Evolutionary conservation across 2,797 vertebrate species (phyloP), one percentile per base, ranked within the genome.

Genomic region (Podarcis siculus): DNA sequence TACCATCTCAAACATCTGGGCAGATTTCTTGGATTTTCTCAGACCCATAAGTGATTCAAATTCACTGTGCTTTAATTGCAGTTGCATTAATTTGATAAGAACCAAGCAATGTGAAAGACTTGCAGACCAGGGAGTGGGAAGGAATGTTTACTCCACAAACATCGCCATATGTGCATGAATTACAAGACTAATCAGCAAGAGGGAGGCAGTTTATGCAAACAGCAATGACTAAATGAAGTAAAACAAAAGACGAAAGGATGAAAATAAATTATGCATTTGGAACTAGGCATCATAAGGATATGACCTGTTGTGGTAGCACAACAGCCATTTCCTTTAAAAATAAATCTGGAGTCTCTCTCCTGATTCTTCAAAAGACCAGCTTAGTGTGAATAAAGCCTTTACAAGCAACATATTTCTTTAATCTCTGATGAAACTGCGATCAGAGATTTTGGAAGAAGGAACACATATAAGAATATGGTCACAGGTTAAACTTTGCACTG

Each of bases 81-180:
- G 86, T 89, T 92, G 92, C 89, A 90, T 91, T 87, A 86, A 94
- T 95, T 95, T 94, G 93, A 94, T 95, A 95, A 96, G 93, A 95
- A 95, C 89, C 88, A 93, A 94, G 89, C 88, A 95, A 95, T 94
- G 89, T 83, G 89, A 93, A 96, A 95, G 91, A 89, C 85, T 90
- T 86, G 58, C 90, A 93, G 93, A 92, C 91, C 91, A 42, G 13
- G 9, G 10, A 92, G 92, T 89, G 83, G 78, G 37, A 93, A 89
- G 90, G 86, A 91, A 93, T 89, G 89, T 92, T 94, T 93, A 94
- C 90, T 93, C 87, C 94, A 90, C 89, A 87, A 95, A 95, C 89
- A 94, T 85, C 84, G 92, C 93, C 91, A 82, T 83, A 89, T 92
- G 93, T 92, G 90, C 92, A 92, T 93, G 93, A 94, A 94, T 94